phyloP scores from a whole-genome alignment of 2,797 vertebrate genomes.

The Squalus acanthias region DNA sequence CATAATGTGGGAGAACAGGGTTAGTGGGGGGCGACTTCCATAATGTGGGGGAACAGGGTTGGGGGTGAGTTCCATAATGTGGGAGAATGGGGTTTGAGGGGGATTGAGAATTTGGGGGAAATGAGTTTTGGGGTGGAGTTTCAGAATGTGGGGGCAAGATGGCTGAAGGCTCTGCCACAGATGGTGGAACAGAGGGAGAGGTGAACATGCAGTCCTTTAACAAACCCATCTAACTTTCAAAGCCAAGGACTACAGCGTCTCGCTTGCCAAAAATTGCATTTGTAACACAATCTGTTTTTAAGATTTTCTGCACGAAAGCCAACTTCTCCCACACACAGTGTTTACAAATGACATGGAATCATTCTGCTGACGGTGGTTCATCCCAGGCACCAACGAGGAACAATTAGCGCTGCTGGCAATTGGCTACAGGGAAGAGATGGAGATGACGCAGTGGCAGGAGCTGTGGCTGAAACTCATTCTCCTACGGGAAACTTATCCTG shows the following conservation, averaged over 20 bases:
- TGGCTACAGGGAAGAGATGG: neutral
- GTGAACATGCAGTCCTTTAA: neutral
- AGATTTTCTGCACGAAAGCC: neutral
- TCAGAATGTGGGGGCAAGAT: neutral
- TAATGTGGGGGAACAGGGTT: neutral
- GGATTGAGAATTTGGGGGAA: neutral
- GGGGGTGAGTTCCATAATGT: neutral
- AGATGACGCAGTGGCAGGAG: neutral
- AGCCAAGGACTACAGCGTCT: neutral
- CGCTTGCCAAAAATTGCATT: neutral
- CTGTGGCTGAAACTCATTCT: neutral
- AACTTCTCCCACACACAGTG: slow-evolving; percentile 9
- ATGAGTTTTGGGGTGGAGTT: neutral
- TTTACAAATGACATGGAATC: neutral
- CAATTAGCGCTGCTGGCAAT: neutral
- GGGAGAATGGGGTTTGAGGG: neutral
- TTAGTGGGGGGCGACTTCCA: too few relatives aligned
- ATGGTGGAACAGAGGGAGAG: neutral
- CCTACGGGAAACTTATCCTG: neutral
- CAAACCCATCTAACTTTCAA: neutral
- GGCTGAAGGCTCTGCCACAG: neutral
- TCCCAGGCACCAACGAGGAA: neutral
- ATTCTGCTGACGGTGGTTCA: neutral
- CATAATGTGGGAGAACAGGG: too few relatives aligned
- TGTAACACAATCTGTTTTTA: slow-evolving; percentile 20